Evolutionary conservation across 2,797 vertebrate species (phyloP).

Genomic region (Sebastes steindachneri): DNA sequence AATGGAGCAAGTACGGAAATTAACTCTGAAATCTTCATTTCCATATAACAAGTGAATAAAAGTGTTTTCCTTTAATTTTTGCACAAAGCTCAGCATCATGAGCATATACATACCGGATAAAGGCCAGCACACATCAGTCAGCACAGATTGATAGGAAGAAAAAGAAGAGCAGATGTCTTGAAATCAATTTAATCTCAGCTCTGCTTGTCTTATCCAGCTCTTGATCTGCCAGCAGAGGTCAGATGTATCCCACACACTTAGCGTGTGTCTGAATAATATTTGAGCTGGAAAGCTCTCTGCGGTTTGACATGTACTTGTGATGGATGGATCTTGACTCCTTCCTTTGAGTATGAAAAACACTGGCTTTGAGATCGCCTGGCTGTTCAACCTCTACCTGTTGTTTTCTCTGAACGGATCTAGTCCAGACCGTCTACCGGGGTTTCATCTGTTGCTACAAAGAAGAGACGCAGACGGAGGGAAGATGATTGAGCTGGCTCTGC

Average conservation of each 20-base stretch:
- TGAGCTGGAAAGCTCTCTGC: constrained; percentile 60
- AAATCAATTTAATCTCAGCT: constrained; percentile 25
- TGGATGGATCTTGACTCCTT: constrained; percentile 53
- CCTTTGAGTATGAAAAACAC: constrained; percentile 42
- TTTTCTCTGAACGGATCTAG: constrained; percentile 34
- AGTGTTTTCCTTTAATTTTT: background rate
- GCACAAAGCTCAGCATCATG: background rate
- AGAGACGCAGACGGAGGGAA: background rate
- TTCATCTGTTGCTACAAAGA: constrained; percentile 25
- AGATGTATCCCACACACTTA: constrained; percentile 57
- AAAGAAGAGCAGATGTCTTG: constrained; percentile 39
- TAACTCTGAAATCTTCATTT: background rate
- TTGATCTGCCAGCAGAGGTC: constrained; percentile 55
- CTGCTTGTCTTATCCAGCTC: constrained; percentile 41
- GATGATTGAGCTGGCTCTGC: constrained; percentile 37
- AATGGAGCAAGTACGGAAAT: background rate
- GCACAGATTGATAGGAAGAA: background rate
- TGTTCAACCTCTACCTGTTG: constrained; percentile 37
- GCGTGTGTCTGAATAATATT: constrained; percentile 66
- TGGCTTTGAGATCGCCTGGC: constrained; percentile 10
- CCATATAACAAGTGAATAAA: background rate
- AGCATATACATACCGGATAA: background rate
- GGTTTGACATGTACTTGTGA: constrained; percentile 46
- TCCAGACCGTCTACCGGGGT: constrained; percentile 10
- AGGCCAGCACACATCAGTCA: constrained; percentile 17